Conservation (phyloP, 64 coral and sea anemone genomes). For the Montipora capricornis region DNA sequence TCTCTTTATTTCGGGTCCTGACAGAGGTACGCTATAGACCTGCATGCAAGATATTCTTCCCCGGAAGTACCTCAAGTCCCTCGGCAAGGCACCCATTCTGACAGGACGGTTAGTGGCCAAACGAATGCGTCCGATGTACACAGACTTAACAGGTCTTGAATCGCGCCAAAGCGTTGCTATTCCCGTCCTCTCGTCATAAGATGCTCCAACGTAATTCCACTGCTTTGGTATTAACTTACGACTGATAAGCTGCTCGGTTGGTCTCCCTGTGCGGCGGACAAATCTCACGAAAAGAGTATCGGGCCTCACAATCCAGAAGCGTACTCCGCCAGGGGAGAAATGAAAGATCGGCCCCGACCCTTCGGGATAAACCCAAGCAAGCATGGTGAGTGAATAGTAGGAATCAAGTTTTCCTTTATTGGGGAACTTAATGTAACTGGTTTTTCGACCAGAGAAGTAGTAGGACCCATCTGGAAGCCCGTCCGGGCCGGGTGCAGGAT, state of each 20-base stretch:
- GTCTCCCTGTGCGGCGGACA: slow-evolving; percentile 62
- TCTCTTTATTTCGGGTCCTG: slow-evolving; percentile 59
- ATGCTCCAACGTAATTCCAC: slow-evolving; percentile 77
- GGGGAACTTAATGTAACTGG: slow-evolving; percentile 81
- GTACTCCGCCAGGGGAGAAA: slow-evolving; percentile 72
- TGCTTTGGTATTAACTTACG: slow-evolving; percentile 27
- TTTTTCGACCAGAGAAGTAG: slow-evolving; percentile 68
- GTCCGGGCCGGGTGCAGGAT: slow-evolving; percentile 75
- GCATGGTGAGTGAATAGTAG: slow-evolving; percentile 76
- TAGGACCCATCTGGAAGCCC: slow-evolving; percentile 73
- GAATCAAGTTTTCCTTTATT: slow-evolving; percentile 85
- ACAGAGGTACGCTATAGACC: slow-evolving; percentile 63
- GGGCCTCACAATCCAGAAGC: slow-evolving; percentile 74
- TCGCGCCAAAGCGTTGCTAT: slow-evolving; percentile 57
- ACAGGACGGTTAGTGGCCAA: slow-evolving; percentile 72
- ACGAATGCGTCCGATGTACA: slow-evolving; percentile 62
- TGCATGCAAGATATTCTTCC: slow-evolving; percentile 72
- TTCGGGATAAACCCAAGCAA: slow-evolving; percentile 81
- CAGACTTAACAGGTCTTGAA: slow-evolving; percentile 42
- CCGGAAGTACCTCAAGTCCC: slow-evolving; percentile 75
- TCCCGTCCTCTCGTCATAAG: slow-evolving; percentile 59
- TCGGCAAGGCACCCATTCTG: slow-evolving; percentile 61
- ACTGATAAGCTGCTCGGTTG: slow-evolving; percentile 10
- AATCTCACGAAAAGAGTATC: slow-evolving; percentile 63
- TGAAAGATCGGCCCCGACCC: slow-evolving; percentile 89